Conservation (phyloP, 1,140 invertebrate genomes). For the Mya arenaria region DNA sequence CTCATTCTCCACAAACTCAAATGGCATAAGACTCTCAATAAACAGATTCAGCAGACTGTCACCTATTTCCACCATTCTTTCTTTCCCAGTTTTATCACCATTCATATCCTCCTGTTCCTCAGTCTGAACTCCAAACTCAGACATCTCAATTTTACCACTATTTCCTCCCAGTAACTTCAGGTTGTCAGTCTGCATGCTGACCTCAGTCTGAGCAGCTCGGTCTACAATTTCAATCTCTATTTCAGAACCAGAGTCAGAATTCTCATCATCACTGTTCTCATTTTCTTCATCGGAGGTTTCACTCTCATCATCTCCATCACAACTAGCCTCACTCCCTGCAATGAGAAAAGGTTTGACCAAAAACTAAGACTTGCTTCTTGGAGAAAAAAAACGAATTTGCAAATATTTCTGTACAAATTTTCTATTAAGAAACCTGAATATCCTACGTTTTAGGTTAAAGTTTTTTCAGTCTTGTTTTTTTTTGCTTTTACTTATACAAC, state of each 20-base stretch:
- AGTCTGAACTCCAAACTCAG: too few relatives aligned
- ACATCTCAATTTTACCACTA: background rate
- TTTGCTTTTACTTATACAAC: too few relatives aligned
- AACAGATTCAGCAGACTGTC: slow-evolving; percentile 45
- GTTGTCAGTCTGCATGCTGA: too few relatives aligned
- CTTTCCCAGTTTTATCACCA: slow-evolving; percentile 44
- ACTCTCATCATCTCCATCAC: background rate
- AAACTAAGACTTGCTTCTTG: slow-evolving; percentile 37
- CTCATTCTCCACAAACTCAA: slow-evolving; percentile 51
- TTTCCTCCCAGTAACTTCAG: too few relatives aligned
- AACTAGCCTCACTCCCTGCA: slow-evolving; percentile 37
- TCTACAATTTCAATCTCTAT: slow-evolving; percentile 31
- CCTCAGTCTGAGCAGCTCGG: slow-evolving; percentile 37
- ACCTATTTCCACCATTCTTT: slow-evolving; percentile 41
- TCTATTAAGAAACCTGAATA: background rate
- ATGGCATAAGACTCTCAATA: slow-evolving; percentile 45
- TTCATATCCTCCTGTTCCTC: too few relatives aligned
- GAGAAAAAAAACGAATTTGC: background rate
- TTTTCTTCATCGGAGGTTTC: background rate
- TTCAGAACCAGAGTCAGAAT: background rate
- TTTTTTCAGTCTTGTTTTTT: too few relatives aligned
- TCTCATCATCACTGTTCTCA: slow-evolving; percentile 5
- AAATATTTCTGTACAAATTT: background rate
- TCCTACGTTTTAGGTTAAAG: too few relatives aligned
- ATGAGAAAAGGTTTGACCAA: slow-evolving; percentile 32